A percentile compares a stretch with the other conserved stretches of the same genome.
Conservation (phyloP, 2,113 vertebrate species). For the Octodon degus region DNA sequence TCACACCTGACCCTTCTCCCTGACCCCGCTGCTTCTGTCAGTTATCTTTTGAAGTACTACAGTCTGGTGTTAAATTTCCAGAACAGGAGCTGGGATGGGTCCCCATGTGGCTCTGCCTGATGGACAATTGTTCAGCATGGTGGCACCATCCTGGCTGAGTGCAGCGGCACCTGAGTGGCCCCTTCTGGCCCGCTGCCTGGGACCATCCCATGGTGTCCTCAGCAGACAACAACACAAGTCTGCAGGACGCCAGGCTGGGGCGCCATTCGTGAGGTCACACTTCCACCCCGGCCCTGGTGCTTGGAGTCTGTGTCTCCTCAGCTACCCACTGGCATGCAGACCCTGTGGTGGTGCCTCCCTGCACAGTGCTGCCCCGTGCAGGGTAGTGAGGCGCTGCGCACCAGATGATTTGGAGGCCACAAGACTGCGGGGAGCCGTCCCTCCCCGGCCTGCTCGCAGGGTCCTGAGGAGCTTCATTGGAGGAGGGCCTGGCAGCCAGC, state of each 20-base stretch:
- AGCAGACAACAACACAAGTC: not conserved
- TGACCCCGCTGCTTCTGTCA: conserved; percentile 62
- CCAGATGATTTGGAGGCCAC: not conserved
- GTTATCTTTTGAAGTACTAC: conserved; percentile 73
- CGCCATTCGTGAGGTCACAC: not conserved
- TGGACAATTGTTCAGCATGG: not conserved
- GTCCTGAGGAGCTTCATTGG: not conserved
- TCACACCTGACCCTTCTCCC: conserved; percentile 32
- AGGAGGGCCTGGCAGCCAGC: not conserved
- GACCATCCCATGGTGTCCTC: not conserved
- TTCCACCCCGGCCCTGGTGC: not conserved
- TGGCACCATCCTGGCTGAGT: not conserved
- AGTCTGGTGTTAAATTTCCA: conserved; percentile 71
- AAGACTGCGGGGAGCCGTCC: too few relatives aligned
- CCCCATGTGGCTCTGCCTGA: not conserved
- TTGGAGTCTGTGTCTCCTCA: not conserved
- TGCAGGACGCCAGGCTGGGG: not conserved
- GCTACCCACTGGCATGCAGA: conserved; percentile 53
- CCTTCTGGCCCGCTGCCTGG: not conserved
- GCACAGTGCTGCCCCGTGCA: conserved; percentile 10
- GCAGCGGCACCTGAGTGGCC: accelerated
- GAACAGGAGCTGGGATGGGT: conserved; percentile 27
- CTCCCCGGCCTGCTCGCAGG: not conserved
- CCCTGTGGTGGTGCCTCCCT: not conserved
- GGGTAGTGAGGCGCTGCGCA: not conserved